A percentile compares a stretch with the other conserved stretches of the same genome.
Evolutionary conservation across 2,888 invertebrate genomes (phyloP).

Genomic region (Galerucella nymphaeae): DNA sequence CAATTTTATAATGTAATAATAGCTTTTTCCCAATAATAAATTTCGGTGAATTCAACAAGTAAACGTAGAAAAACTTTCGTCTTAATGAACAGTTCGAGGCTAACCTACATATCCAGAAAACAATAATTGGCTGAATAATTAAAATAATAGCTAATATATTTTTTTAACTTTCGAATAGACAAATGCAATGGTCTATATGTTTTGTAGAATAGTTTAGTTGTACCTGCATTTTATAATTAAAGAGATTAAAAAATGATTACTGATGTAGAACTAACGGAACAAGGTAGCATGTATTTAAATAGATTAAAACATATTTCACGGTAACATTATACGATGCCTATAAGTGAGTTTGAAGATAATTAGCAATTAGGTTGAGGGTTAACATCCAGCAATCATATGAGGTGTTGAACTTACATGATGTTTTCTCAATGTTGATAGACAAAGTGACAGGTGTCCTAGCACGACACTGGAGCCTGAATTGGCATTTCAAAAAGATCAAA

Average conservation of each 20-base stretch:
- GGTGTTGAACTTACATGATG: no score
- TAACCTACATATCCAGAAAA: conserved; percentile 41
- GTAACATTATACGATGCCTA: background rate
- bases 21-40: background rate
- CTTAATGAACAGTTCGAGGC: conserved; percentile 24
- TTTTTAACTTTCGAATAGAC: conserved; percentile 39
- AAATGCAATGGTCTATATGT: conserved; percentile 50
- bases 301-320: conserved; percentile 29
- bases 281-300: conserved; percentile 23
- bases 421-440: no score
- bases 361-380: no score
- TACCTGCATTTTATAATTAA: conserved; percentile 37
- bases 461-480: no score
- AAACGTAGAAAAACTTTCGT: conserved; percentile 9
- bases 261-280: conserved; percentile 25
- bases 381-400: no score
- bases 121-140: conserved; percentile 39
- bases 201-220: conserved; percentile 48
- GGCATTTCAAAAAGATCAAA: no score
- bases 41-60: background rate
- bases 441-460: no score
- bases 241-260: conserved; percentile 26
- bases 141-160: conserved; percentile 38
- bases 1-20: background rate
- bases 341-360: background rate